Base-by-base conservation (phyloP, 2,797 vertebrate species). In the Spea hammondii region DNA sequence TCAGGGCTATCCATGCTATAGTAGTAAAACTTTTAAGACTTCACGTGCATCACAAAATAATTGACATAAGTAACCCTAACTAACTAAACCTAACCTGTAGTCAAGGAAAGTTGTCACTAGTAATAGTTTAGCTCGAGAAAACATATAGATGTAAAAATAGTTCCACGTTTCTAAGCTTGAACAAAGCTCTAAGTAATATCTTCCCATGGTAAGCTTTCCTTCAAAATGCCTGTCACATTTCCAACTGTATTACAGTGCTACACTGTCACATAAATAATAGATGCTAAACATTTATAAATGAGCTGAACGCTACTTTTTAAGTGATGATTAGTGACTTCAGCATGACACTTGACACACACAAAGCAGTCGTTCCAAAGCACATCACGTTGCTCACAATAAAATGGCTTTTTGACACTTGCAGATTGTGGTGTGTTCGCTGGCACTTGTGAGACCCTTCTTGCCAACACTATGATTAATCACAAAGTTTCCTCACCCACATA, bases 321-420 rank as follows among this genome's bases (percentile, higher is more conserved):
- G 70, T 82, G 70, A 81, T 81, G 74, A 81, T 81, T 81, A 81
- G 79, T 81, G 79, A 81, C 79, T 77, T 81, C 79, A 76, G 66
- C 74, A 81, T 81, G 79, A 81, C 79, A 81, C 76, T 81, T 81
- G 74, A 81, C 74, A 81, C 74, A 67, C 47, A 72, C 79, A 77
- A 81, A 77, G 79, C 64, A 77, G 74, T 71, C 55, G 46, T 71
- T 76, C 64, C 74, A 72, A 49, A 62, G 48, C 13, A 12, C 70
- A 32, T 81, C 74, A 72, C n/a, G 59, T 77, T 68, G 53, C 74
- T 73, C 64, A 72, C 74, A 81, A 76, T 81, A 62, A 50, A 62
- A 17, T 76, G 47, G 46, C 74, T 81, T 80, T 80, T 67, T 81
- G 79, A 81, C 79, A 73, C 74, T 51, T 72, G 69, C 74, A 81